Evolutionary conservation across 2,888 invertebrate genomes (phyloP), one percentile per base, ranked within the genome.

Genomic region (Watsonalla cultraria): DNA sequence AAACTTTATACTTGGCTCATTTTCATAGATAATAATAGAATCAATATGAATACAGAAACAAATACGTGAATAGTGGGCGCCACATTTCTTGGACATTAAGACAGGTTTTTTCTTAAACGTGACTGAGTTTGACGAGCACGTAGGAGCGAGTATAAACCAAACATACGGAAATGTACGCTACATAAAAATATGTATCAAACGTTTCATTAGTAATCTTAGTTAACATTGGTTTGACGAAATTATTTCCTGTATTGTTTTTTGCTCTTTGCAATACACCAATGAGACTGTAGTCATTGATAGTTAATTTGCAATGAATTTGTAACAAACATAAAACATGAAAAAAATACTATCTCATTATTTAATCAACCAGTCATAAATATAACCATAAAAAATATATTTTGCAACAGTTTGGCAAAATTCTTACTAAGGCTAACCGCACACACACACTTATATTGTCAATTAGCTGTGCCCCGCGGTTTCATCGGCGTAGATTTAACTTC

Each of bases 211-310:
- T 60, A 62, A 51, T 62, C 57, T 60, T 54, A 66, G 64, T 60
- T 62, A 67, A 66, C 66, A 62, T 70, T 66, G 57, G 60, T 59
- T 61, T 60, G 66, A 71, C 68, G 61, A 63, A 67, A 68, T 68
- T 54, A 70, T 70, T 79, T 79, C 78, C 80, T 76, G 72, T 57
- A 58, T 33, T 34, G 49, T 58, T 71, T 78, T 75, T 76, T 79
- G 68, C 58, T 59, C 42, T 51, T 15, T 62, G 60, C 57, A 62
- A 60, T 62, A 55, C 65, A 55, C 68, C 66, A 62, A 60, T 59
- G 60, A 64, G 60, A 61, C 64, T 52, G 58, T 59, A 54, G 54
- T 51, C 53, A 45, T 35, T n/a, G 47, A 8, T 14, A 7, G 34
- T 48, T 45, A 54, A 52, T 51, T 63, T 4, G 37, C 37, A 37